These are phyloP conservation scores for Novumbra hubbsi DNA, from an alignment of 2,797 vertebrate genomes.

Conservation along the genomic window DNA sequence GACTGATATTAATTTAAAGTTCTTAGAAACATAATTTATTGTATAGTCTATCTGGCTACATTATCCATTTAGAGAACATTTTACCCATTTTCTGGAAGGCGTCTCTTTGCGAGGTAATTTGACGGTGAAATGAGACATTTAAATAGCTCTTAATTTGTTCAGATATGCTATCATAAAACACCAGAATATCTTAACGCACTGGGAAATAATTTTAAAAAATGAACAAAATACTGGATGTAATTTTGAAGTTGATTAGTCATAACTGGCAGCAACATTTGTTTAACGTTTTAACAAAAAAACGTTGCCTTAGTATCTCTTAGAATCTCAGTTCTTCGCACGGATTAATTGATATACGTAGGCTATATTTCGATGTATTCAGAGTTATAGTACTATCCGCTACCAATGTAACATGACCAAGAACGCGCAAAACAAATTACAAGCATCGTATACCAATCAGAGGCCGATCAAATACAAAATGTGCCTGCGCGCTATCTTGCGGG, in stretches of 20 bases:
- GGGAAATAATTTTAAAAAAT: neutral
- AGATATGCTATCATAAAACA: neutral
- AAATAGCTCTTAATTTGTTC: neutral
- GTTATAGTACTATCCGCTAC: neutral
- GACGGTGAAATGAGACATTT: neutral
- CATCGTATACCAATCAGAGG: constrained; percentile 12
- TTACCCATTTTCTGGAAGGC: neutral
- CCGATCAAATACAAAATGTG: neutral
- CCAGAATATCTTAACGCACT: neutral
- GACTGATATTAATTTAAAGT: neutral
- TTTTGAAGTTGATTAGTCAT: constrained; percentile 4
- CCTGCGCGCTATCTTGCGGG: neutral
- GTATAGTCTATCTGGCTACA: neutral
- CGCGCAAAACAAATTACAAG: constrained; percentile 7
- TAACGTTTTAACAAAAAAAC: constrained; percentile 1
- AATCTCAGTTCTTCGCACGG: neutral
- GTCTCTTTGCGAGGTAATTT: neutral
- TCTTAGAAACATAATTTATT: neutral
- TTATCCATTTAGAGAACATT: neutral
- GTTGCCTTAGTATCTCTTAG: neutral
- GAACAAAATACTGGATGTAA: no score
- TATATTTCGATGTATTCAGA: neutral
- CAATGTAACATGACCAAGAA: constrained; percentile 2
- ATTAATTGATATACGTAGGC: neutral
- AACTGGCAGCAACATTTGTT: neutral